Conservation (phyloP, 2,113 vertebrate genomes). For the Myrmophylax atrothorax region DNA sequence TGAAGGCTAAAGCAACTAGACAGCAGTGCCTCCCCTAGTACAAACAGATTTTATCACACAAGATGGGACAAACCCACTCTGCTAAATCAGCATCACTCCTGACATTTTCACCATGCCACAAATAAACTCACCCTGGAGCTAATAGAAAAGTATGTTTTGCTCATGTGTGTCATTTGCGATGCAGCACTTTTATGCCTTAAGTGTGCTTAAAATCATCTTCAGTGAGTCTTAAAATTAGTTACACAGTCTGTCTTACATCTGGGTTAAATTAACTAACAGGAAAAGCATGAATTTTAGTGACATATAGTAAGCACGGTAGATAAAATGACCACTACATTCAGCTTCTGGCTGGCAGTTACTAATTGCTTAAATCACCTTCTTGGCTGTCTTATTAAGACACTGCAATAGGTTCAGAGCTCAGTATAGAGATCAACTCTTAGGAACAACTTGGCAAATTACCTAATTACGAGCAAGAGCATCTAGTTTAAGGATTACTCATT, state of each 20-base stretch:
- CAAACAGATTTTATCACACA: not conserved
- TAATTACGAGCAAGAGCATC: not conserved
- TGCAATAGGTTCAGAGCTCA: not conserved
- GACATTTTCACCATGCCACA: not conserved
- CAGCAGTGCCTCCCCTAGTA: not conserved
- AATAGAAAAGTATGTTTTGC: not conserved
- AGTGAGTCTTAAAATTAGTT: not conserved
- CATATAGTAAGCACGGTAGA: not conserved
- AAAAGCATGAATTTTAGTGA: not conserved
- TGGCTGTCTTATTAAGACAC: not conserved
- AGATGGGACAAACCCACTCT: not conserved
- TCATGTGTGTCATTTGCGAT: not conserved
- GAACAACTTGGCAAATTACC: not conserved
- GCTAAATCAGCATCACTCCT: not conserved
- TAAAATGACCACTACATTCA: not conserved
- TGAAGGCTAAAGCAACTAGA: not conserved
- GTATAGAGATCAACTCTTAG: not conserved
- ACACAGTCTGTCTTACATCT: not conserved
- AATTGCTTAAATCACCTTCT: not conserved
- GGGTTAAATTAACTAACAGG: not conserved
- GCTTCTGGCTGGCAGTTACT: not conserved
- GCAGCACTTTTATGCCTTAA: not conserved
- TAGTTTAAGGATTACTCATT: not conserved
- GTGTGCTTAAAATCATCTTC: not conserved
- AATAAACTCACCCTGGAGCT: not conserved